Base-by-base conservation (phyloP, 2,797 vertebrate genomes). In the Erethizon dorsatum region DNA sequence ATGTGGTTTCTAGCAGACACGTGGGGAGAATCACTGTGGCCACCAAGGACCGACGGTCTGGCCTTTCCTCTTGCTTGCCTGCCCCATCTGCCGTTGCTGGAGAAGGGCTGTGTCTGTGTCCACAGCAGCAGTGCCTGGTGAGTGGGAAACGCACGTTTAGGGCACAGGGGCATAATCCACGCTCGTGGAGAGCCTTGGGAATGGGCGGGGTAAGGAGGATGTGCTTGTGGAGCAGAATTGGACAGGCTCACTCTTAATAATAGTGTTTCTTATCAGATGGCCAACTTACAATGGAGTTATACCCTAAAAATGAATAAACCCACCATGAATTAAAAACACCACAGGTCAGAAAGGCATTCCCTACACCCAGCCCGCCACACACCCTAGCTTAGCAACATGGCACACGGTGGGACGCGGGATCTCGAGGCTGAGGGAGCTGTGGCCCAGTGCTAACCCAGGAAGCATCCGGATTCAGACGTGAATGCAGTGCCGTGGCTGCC, bases 91-190 rank as follows among this genome's bases (percentile, higher is more conserved):
- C 37, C 11, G 3, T 57, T 33, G 15, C 50, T 37, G 65, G 31
- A 45, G 4, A 20, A 45, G 59, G 9, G 28, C 37, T 13, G 5
- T 57, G 52, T 45, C 54, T 33, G 0, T 41, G n/a, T 80, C n/a
- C 22, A 67, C 83, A 56, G 13, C 54, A 14, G 10, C 26, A 57
- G 45, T 28, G 50, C 45, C 26, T 57, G 20, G 56, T 26, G 17
- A 22, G 47, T 41, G 28, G 78, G 87, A 20, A 2, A n/a, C 17
- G 13, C 22, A 15, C 10, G 52, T 57, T 37, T 13, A 50, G 13
- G 22, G 63, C 9, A 1, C 9, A 33, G 9, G 8, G 5, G 6
- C 24, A 2, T 13, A 15, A 50, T 26, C 26, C 10, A 8, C 10
- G 10, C 50, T 50, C 17, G 6, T 0, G 6, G 54, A 77, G 24